Conservation (phyloP, 1,140 invertebrate genomes). For the Penaeus japonicus region DNA sequence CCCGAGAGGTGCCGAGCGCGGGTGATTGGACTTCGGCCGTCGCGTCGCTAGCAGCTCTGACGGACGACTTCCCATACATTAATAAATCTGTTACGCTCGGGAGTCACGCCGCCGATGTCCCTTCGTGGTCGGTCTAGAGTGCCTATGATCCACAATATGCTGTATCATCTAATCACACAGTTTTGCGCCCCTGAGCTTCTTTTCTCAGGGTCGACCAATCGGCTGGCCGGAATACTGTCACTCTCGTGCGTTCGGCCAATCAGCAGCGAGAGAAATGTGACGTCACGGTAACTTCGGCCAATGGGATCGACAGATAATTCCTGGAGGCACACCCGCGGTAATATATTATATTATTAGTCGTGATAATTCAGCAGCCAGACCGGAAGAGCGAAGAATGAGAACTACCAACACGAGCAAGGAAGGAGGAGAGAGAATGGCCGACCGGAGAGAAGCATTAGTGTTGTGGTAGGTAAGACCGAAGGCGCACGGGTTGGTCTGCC, state of each 20-base stretch:
- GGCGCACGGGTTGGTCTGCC: background rate
- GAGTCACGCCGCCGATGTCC: too few relatives aligned
- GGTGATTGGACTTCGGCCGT: too few relatives aligned
- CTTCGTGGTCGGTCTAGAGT: background rate
- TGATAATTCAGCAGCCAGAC: background rate
- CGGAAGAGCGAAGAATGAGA: background rate
- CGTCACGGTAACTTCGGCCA: conserved; percentile 7
- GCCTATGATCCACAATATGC: conserved; percentile 37
- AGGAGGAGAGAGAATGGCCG: background rate
- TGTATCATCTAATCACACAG: conserved; percentile 44
- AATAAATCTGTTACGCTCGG: too few relatives aligned
- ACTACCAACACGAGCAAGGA: background rate
- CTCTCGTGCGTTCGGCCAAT: conserved; percentile 24
- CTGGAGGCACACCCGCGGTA: background rate
- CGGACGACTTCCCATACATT: too few relatives aligned
- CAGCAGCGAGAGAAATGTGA: background rate
- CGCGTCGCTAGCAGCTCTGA: too few relatives aligned
- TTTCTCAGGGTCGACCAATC: conserved; percentile 15
- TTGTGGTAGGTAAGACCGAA: background rate
- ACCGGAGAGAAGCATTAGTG: background rate
- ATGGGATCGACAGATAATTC: background rate
- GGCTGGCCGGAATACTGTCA: background rate
- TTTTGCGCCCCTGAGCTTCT: conserved; percentile 38
- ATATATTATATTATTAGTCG: background rate
- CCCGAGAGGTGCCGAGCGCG: too few relatives aligned